Base-by-base conservation (phyloP, 2,113 vertebrate species). In the Xerus inauris region DNA sequence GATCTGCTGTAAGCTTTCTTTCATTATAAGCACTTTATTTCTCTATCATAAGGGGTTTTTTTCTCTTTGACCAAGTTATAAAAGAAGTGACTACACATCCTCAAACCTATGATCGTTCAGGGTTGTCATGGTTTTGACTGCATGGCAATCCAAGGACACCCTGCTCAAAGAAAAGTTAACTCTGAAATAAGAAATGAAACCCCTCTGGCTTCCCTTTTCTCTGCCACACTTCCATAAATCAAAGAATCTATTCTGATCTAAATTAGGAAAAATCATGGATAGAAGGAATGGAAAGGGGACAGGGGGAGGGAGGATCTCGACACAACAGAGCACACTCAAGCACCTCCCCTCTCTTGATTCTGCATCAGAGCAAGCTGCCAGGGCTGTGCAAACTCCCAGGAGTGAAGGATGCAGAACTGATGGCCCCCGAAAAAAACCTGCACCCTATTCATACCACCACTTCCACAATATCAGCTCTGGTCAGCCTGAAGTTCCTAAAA, bases 181-280 rank as follows among this genome's bases (percentile, higher is more conserved):
- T 92, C 76, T 67, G 54, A 57, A 57, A 57, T 57, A 20, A 57
- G 12, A 77, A 89, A 72, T 54, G 17, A 57, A 40, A 85, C 14
- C 4, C 51, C 45, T 81, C 4, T 77, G 62, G 88, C 51, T 6
- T 19, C 4, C 8, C 0, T 94, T 40, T 62, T 9, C 6, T 85
- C 95, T 59, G 24, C 8, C 30, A 76, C 1, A 24, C 35, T 95
- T 42, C 82, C 35, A 35, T 38, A 83, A 82, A 12, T 69, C 28
- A 69, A 93, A 85, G 26, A 77, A 77, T 64, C 40, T 30, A 28
- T 87, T 94, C 47, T 71, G 38, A 86, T 75, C 32, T 91, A 86
- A 92, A 87, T 72, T 35, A 64, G 54, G 47, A 9, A 80, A 80
- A 67, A 42, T 26, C 30, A 54, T 76, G 47, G 62, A 57, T 17